phyloP scores from a whole-genome alignment of 30 jellyfish, hydroid and myxozoan genomes.

The Nemopilema nomurai region DNA sequence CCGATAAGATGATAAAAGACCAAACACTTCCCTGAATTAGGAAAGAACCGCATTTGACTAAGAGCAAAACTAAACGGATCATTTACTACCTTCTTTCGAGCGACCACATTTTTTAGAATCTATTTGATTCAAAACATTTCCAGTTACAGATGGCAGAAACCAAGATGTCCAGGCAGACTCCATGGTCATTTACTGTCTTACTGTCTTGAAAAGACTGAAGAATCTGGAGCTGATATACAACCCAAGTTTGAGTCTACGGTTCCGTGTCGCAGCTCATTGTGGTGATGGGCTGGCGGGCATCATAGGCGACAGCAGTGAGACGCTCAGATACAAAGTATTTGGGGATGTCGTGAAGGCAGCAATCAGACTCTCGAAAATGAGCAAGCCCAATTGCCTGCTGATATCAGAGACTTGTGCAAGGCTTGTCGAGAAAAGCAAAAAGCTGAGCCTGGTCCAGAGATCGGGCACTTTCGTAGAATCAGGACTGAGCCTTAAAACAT shows the following conservation, averaged over 20 bases:
- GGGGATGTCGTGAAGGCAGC: conserved; percentile 30
- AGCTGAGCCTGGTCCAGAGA: conserved; percentile 13
- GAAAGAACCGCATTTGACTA: too few species aligned
- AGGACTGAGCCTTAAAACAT: conserved; percentile 6
- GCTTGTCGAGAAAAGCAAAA: neutral
- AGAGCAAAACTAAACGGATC: too few species aligned
- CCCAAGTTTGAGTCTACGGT: conserved; percentile 6
- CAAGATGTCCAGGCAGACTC: conserved; percentile 16
- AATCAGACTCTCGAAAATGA: conserved; percentile 11
- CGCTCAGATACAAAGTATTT: conserved; percentile 54
- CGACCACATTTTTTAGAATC: neutral
- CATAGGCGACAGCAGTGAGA: neutral
- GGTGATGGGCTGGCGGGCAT: conserved; percentile 51
- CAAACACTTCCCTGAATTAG: too few species aligned
- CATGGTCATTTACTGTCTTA: conserved; percentile 21
- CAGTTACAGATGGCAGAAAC: conserved; percentile 36
- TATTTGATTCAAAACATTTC: neutral
- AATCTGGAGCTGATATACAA: conserved; percentile 11
- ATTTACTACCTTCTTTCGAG: neutral
- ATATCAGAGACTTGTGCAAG: conserved; percentile 40
- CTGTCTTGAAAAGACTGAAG: conserved; percentile 18
- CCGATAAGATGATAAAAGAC: too few species aligned
- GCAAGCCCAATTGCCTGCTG: conserved; percentile 33
- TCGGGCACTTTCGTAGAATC: neutral
- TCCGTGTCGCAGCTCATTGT: conserved; percentile 51